phyloP scores from a whole-genome alignment of 2,113 vertebrate genomes.

The Lagopus leucura region DNA sequence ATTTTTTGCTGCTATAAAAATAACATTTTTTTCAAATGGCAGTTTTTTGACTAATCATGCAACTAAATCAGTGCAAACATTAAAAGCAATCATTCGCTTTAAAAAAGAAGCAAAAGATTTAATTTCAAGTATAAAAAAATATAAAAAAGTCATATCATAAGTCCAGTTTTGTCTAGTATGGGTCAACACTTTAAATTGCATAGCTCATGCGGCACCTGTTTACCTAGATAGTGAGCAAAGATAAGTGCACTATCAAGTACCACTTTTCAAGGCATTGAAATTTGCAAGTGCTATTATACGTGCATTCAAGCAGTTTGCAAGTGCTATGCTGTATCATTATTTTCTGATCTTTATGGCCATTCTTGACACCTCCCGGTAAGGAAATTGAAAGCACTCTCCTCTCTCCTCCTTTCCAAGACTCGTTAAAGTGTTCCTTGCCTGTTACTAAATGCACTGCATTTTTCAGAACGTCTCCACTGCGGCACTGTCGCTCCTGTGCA shows the following conservation, averaged over 20 bases:
- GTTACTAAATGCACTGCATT: conserved; percentile 20
- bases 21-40: conserved; percentile 95
- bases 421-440: conserved; percentile 36
- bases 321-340: conserved; percentile 85
- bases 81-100: conserved; percentile 98
- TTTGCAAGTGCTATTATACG: conserved; percentile 94
- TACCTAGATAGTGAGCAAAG: conserved; percentile 81
- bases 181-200: conserved; percentile 97
- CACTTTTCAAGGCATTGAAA: conserved; percentile 92
- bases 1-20: conserved; percentile 97
- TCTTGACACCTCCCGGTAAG: conserved; percentile 67
- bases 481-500: conserved; percentile 39
- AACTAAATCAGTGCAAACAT: conserved; percentile 99
- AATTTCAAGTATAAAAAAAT: conserved; percentile 99
- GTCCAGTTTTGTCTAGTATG: conserved; percentile 89
- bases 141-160: conserved; percentile 86
- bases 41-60: conserved; percentile 96
- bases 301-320: conserved; percentile 88
- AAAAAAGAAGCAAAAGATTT: conserved; percentile 98
- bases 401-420: conserved; percentile 53
- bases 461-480: conserved; percentile 44
- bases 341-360: conserved; percentile 77
- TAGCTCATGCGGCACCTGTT: conserved; percentile 96
- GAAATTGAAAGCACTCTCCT: conserved; percentile 64
- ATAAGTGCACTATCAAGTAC: conserved; percentile 84